Base-by-base conservation (phyloP, 2,888 invertebrate species). In the Cantharis rufa region DNA sequence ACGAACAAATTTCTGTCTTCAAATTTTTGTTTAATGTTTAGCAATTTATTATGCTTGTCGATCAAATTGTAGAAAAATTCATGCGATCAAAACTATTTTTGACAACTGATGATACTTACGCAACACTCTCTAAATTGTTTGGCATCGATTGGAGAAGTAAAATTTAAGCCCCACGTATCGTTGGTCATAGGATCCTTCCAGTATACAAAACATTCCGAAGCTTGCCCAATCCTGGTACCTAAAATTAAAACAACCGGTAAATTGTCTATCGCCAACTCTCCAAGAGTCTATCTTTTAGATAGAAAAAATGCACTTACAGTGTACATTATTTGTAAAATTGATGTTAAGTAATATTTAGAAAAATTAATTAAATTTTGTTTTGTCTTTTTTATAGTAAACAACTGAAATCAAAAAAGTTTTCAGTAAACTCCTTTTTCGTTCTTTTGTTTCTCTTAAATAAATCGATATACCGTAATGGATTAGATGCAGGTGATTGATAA, bases 81-180 rank as follows among this genome's bases (percentile, higher is more conserved):
- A 66, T 66, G 64, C 64, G 64, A 21, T 15, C 24, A 66, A 66
- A 18, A 66, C n/a, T 66, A 66, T 21, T 21, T 48, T 48, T 48
- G 48, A n/a, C 48, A 48, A 48, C 48, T 82, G 76, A 78, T 82
- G 86, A 89, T 90, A 96, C 97, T 96, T 93, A 97, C 97, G 91
- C 97, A 97, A 90, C 96, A 97, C 91, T 97, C 97, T 88, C 96
- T 91, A 89, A 98, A 99, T 89, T 98, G 96, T 90, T 97, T 96
- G 82, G 98, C 98, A 89, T 99, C 98, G 85, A 97, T 96, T 79
- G 98, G 96, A 75, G 98, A 98, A 73, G 98, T 98, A 88, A 99
- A 99, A 90, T 98, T 99, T 81, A 98, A 92, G 78, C 98, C 98
- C 98, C 98, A 99, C 64, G 98, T 98, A 89, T 97, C 97, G 89